Evolutionary conservation across 2,888 invertebrate species (phyloP).

Genomic region (Reticulitermes lucifugus): DNA sequence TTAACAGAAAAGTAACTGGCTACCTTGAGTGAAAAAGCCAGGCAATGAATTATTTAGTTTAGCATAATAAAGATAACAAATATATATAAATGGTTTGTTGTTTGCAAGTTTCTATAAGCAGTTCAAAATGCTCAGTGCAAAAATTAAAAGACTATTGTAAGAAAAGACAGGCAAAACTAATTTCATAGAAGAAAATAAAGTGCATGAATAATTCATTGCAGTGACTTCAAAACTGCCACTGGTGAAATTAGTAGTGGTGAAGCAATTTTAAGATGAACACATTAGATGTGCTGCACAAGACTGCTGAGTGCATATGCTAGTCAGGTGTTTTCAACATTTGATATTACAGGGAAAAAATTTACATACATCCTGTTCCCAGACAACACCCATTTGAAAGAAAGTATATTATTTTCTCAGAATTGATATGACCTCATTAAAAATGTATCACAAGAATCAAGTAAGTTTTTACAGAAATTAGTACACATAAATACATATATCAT

Average conservation of each 20-base stretch:
- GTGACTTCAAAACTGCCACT: constrained; percentile 22
- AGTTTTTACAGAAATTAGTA: no score
- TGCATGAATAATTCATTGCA: constrained; percentile 12
- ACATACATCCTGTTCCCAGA: constrained; percentile 42
- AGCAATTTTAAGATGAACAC: constrained; percentile 45
- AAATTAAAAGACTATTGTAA: not conserved
- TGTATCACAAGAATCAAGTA: no score
- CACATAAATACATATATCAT: no score
- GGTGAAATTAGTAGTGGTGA: constrained; percentile 47
- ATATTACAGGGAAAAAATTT: constrained; percentile 43
- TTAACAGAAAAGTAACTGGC: constrained; percentile 4
- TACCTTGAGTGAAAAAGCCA: constrained; percentile 8
- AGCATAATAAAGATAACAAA: not conserved
- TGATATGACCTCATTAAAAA: no score
- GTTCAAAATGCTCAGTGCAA: not conserved
- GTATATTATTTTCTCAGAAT: no score
- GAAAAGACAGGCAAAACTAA: not conserved
- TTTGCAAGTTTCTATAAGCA: not conserved
- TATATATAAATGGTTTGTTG: not conserved
- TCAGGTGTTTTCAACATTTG: constrained; percentile 47
- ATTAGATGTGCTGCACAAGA: constrained; percentile 48
- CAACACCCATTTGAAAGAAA: constrained; percentile 8
- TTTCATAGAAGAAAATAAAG: not conserved
- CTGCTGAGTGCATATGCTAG: constrained; percentile 50
- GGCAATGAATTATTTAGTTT: constrained; percentile 30